phyloP scores from a whole-genome alignment of 2,113 vertebrate genomes.

The Strix aluco region DNA sequence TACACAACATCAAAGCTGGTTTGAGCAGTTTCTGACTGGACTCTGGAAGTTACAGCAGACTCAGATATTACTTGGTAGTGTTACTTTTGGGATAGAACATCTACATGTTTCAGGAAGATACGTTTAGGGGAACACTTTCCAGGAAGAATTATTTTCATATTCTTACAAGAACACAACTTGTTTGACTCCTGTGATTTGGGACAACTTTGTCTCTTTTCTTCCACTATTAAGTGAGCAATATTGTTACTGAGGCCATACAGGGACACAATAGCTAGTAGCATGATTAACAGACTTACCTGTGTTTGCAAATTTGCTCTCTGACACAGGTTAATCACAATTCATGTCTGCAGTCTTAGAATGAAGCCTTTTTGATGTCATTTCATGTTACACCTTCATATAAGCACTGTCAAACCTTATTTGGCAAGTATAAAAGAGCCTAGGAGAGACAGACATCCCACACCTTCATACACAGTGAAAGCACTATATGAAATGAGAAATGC shows the following conservation, averaged over 20 bases:
- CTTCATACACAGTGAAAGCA: not conserved
- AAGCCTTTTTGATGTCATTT: not conserved
- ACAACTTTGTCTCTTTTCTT: not conserved
- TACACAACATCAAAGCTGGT: not conserved
- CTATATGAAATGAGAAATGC: not conserved
- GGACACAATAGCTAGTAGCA: not conserved
- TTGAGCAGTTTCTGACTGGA: not conserved
- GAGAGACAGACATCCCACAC: not conserved
- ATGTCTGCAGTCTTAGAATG: not conserved
- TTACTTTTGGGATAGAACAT: not conserved
- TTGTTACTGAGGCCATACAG: not conserved
- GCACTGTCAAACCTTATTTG: not conserved
- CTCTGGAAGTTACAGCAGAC: not conserved
- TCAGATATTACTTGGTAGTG: too few relatives aligned
- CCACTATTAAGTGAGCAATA: not conserved
- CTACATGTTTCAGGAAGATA: not conserved
- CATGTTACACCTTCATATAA: not conserved
- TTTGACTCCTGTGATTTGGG: not conserved
- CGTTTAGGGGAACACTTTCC: not conserved
- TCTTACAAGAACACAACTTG: not conserved
- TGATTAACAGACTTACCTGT: not conserved
- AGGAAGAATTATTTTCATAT: not conserved
- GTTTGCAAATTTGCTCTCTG: not conserved
- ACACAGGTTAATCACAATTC: not conserved
- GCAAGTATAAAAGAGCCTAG: not conserved